Conservation (phyloP, 2,888 invertebrate genomes). For the Hemicrepidius hirtus region DNA sequence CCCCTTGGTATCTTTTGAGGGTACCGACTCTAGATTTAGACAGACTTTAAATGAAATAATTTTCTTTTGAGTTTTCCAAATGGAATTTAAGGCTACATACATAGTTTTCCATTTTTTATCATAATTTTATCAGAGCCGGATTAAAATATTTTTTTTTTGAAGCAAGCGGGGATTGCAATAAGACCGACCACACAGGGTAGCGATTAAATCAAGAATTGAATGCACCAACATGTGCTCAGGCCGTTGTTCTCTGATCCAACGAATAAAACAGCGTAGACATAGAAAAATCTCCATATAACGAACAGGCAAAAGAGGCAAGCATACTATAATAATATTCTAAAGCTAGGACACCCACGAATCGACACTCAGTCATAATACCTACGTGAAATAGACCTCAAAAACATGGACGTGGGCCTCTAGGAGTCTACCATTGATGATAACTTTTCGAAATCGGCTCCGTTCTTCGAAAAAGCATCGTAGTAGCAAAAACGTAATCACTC, state of each 20-base stretch:
- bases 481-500: conserved; percentile 45
- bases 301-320: conserved; percentile 11
- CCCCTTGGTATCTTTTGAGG: too few species aligned
- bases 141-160: too few species aligned
- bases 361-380: conserved; percentile 59
- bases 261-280: conserved; percentile 17
- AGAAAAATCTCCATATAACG: conserved; percentile 39
- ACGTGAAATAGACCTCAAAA: conserved; percentile 68
- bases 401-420: conserved; percentile 67
- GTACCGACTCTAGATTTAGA: too few species aligned
- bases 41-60: too few species aligned
- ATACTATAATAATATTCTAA: conserved; percentile 44
- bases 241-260: conserved; percentile 30
- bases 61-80: too few species aligned
- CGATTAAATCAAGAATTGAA: conserved; percentile 29
- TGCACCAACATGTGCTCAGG: conserved; percentile 34
- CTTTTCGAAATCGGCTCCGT: conserved; percentile 64
- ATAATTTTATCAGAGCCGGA: too few species aligned
- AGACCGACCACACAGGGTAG: conserved; percentile 43
- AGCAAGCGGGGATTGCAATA: background rate
- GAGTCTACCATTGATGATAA: conserved; percentile 65
- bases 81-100: too few species aligned
- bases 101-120: too few species aligned
- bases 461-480: conserved; percentile 64
- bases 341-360: conserved; percentile 65